Evolutionary conservation across 2,113 vertebrate genomes (phyloP).

Genomic region (Gymnorhina tibicen): DNA sequence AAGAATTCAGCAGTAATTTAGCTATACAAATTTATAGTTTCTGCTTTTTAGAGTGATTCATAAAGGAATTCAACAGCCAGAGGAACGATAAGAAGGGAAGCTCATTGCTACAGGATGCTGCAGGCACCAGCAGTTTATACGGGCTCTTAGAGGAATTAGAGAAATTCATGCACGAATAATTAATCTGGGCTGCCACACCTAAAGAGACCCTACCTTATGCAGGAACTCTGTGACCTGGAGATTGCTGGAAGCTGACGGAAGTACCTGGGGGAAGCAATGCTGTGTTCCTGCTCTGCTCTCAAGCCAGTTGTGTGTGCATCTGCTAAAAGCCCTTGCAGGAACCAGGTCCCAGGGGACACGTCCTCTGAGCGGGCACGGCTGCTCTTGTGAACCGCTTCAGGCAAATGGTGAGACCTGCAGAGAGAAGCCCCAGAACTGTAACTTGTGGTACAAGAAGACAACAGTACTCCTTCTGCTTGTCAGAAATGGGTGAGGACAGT

Average conservation of each 20-base stretch:
- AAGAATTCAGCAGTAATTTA: not conserved
- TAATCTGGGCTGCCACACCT: not conserved
- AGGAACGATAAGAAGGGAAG: not conserved
- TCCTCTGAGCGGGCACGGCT: accelerated
- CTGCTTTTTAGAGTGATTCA: not conserved
- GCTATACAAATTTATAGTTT: not conserved
- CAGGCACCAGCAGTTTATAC: not conserved
- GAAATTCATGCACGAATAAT: not conserved
- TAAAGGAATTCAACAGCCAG: not conserved
- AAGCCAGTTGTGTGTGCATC: not conserved
- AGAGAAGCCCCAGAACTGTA: not conserved
- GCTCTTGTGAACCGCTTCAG: not conserved
- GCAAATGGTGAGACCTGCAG: not conserved
- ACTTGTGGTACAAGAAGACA: not conserved
- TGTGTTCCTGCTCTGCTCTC: not conserved
- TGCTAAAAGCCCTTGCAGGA: not conserved
- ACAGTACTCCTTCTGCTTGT: not conserved
- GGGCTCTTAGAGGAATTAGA: not conserved
- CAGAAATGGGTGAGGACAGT: not conserved
- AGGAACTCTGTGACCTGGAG: not conserved
- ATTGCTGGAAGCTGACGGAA: not conserved
- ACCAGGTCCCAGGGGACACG: not conserved
- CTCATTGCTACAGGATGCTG: not conserved
- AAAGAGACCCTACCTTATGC: not conserved
- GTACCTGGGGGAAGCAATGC: not conserved